phyloP scores from a whole-genome alignment of 2,113 vertebrate species.

The Polypterus senegalus region DNA sequence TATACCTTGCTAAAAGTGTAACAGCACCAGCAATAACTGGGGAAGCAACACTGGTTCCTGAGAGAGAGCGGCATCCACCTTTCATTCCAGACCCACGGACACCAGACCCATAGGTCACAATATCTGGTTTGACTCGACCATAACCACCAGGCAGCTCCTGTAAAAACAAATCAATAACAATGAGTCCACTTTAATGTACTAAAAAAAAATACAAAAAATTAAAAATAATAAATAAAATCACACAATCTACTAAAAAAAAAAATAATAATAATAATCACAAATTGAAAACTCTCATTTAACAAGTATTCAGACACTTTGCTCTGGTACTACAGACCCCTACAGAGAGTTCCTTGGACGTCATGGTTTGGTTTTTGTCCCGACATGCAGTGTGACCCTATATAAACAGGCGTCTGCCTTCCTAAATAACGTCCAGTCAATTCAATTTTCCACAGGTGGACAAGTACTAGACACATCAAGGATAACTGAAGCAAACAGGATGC shows the following conservation, averaged over 20 bases:
- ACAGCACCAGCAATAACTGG: constrained; percentile 93
- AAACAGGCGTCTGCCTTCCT: no score
- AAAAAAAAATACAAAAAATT: no score
- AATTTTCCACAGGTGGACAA: no score
- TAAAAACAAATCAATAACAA: not conserved
- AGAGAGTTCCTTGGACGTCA: no score
- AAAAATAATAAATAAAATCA: no score
- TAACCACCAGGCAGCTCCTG: constrained; percentile 94
- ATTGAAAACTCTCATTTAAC: not conserved
- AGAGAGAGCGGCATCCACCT: constrained; percentile 89
- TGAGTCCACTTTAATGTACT: not conserved
- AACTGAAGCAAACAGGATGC: no score
- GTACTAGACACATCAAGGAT: no score
- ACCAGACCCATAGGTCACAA: constrained; percentile 91
- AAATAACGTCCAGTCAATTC: no score
- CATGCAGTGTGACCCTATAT: no score
- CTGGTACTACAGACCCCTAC: no score
- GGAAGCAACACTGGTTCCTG: constrained; percentile 94
- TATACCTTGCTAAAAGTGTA: constrained; percentile 81
- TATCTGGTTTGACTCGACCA: constrained; percentile 87
- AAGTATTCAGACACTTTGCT: not conserved
- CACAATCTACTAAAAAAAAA: not conserved
- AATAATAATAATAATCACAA: no score
- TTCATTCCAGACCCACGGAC: constrained; percentile 93
- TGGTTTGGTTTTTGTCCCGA: no score